Evolutionary conservation across 2,113 vertebrate genomes (phyloP), one percentile per base, ranked within the genome.

Genomic region (Azemiops feae): DNA sequence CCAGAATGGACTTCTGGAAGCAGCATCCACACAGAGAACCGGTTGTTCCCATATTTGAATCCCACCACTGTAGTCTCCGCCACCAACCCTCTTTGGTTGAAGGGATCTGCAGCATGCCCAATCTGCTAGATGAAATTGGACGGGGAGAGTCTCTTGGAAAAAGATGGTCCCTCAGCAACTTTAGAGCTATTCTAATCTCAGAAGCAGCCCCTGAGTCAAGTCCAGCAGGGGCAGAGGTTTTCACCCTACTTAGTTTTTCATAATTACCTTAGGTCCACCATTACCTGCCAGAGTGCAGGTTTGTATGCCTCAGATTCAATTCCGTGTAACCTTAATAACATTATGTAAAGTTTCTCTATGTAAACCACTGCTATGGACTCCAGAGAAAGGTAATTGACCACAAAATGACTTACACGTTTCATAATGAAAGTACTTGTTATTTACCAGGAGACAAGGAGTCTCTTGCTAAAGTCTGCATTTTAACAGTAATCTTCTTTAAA

Each of bases 401-500:
- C 97, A 97, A 90, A 92, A 43, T 97, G 97, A 97, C 85, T 96
- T 96, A 96, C 96, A 91, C 86, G 88, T 95, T 94, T 95, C 74
- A 1, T 39, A 39, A 69, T 94, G 93, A 93, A 93, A 30, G 34
- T n/a, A 93, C 22, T 85, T 90, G 58, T 85, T 43, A 27, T 90
- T 50, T 2, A 94, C 91, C 11, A 95, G 91, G 95, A 96, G 93
- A 96, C 88, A 93, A 96, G 89, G 88, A 95, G 94, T 93, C 94
- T 93, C 90, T 88, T 55, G 1, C 3, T 0, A 91, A 52, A 94
- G 20, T 3, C 52, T 60, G 1, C 30, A 1, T 87, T 88, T 55
- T n/a, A 23, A 34, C 92, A 91, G 87, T 55, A 20, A 16, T 45
- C 50, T 20, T 54, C 54, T 93, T 91, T 30, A 27, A 69, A 89